Evolutionary conservation across 2,113 vertebrate genomes (phyloP), one percentile per base, ranked within the genome.

Genomic region (Catharus bicknelli): DNA sequence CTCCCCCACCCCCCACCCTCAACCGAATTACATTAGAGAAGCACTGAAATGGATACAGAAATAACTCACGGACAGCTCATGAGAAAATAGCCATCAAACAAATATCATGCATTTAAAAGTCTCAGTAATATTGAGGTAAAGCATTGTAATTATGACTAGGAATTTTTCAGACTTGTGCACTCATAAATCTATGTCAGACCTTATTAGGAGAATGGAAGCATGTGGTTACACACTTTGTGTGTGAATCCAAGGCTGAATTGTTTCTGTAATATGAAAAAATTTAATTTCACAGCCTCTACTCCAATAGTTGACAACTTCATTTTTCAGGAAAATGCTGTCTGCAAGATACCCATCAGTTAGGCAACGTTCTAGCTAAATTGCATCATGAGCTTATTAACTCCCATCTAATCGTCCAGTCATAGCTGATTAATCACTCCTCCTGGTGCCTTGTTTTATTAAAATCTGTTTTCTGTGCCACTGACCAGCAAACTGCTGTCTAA

Each of bases 351-450:
- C 47, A 62, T 90, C 34, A 38, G 55, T 87, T 69, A 84, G 89
- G 45, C 59, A 82, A 67, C 27, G 0, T 85, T 84, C 50, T 54
- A 64, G 69, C 62, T 93, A 86, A 96, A 91, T 93, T 95, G 70
- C 53, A 93, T 94, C 88, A 87, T 80, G 67, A 94, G 74, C 73
- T 89, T 94, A 95, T 94, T 97, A 97, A 96, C 73, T 90, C 82
- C 67, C 25, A 55, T 90, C 50, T 96, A 95, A 95, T 96, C 87
- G 94, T 89, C 73, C 63, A 90, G 78, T 90, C 93, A 91, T 72
- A 88, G 73, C 86, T 93, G 76, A 95, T 95, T 95, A 95, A 94
- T 95, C 90, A 50, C 76, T 92, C 57, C 38, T 96, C 22, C 61
- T 94, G 68, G 59, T 90, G 86, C 58, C 85, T 92, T 93, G 72